Conservation (phyloP, 2,888 invertebrate genomes). For the Catocala nupta region DNA sequence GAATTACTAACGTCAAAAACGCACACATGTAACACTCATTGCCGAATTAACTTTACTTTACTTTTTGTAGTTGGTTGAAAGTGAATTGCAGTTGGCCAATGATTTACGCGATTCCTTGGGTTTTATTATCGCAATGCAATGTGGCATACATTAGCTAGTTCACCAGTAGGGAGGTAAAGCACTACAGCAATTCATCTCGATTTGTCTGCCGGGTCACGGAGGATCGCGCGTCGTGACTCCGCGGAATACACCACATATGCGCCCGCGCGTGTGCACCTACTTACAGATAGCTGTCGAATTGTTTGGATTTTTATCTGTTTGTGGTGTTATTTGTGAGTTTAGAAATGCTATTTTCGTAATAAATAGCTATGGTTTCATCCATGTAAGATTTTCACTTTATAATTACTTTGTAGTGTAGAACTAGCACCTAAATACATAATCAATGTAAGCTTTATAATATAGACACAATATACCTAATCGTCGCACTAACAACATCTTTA, state of each 20-base stretch:
- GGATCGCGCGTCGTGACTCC: constrained; percentile 74
- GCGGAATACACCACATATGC: constrained; percentile 51
- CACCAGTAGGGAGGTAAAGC: constrained; percentile 65
- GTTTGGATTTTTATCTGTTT: constrained; percentile 25
- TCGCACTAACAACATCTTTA: too few relatives aligned
- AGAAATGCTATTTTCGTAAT: too few relatives aligned
- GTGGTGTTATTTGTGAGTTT: neutral
- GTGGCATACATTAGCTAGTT: constrained; percentile 57
- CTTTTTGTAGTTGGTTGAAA: too few relatives aligned
- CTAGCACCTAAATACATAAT: too few relatives aligned
- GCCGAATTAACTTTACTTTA: too few relatives aligned
- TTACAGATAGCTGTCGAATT: constrained; percentile 49
- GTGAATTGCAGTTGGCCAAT: neutral
- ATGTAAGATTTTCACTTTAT: too few relatives aligned
- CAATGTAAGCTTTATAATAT: too few relatives aligned
- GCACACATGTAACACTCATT: too few relatives aligned
- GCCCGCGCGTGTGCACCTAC: constrained; percentile 41
- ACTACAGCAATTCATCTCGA: constrained; percentile 81
- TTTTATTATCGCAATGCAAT: constrained; percentile 6
- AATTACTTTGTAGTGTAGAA: too few relatives aligned
- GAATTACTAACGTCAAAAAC: too few relatives aligned
- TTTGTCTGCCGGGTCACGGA: constrained; percentile 82
- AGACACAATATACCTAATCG: too few relatives aligned
- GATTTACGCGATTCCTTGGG: neutral
- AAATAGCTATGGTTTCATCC: too few relatives aligned